Percentiles rank a stretch among this genome's conserved stretches.
phyloP scores from a whole-genome alignment of 1,140 invertebrate genomes.

The Lucilia sericata region DNA sequence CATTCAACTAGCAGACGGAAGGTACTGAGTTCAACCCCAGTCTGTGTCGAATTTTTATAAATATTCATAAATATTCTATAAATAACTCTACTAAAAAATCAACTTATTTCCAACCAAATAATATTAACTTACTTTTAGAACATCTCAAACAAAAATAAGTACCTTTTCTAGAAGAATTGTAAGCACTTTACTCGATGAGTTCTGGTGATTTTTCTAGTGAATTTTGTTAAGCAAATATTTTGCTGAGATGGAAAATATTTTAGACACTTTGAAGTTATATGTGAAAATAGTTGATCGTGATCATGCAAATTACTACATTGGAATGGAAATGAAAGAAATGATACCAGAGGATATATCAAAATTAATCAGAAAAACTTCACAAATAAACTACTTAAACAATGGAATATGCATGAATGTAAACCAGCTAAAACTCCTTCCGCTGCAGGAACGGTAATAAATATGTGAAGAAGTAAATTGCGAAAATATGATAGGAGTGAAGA shows the following conservation, averaged over 20 bases:
- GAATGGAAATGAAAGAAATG: slow-evolving; percentile 55
- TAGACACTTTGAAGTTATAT: slow-evolving; percentile 49
- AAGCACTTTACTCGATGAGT: no score
- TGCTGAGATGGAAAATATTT: slow-evolving; percentile 50
- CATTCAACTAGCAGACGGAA: no score
- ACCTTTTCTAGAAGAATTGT: no score
- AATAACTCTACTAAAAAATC: no score
- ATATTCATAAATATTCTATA: no score
- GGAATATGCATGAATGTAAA: slow-evolving; percentile 33
- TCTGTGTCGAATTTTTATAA: no score
- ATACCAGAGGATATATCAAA: neutral
- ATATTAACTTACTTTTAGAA: slow-evolving; percentile 49
- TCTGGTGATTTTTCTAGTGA: no score
- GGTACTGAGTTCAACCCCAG: no score
- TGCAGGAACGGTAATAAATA: slow-evolving; percentile 13
- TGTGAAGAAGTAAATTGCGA: slow-evolving; percentile 18
- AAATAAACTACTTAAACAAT: slow-evolving; percentile 9
- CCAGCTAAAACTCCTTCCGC: neutral
- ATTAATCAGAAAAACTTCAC: slow-evolving; percentile 29
- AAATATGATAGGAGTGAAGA: neutral
- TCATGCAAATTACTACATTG: slow-evolving; percentile 55
- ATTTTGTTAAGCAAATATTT: no score
- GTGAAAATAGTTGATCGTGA: slow-evolving; percentile 50
- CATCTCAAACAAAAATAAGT: slow-evolving; percentile 39
- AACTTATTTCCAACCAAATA: no score